phyloP scores from a whole-genome alignment of 92 coral and sea anemone species.

The Pocillopora meandrina region DNA sequence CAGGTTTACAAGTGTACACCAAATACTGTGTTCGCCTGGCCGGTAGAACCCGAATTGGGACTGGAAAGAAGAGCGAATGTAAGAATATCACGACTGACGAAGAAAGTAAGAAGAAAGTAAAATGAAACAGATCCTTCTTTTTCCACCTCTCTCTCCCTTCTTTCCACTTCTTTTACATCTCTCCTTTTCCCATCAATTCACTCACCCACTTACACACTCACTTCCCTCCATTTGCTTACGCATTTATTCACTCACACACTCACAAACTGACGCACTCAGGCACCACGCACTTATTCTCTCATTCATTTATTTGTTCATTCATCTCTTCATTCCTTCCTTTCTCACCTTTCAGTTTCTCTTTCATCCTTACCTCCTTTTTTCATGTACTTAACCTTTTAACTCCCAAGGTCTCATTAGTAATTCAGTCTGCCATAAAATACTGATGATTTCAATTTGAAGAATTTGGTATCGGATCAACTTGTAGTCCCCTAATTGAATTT shows the following conservation, averaged over 20 bases:
- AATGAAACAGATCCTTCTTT: not conserved
- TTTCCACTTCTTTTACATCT: too few relatives aligned
- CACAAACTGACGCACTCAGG: not conserved
- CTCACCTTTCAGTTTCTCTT: too few relatives aligned
- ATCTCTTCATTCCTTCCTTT: not conserved
- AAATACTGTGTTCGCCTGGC: slow-evolving; percentile 35
- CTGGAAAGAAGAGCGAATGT: slow-evolving; percentile 45
- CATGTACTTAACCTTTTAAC: not conserved
- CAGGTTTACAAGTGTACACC: not conserved
- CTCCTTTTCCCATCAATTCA: too few relatives aligned
- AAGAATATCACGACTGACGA: slow-evolving; percentile 27
- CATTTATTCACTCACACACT: not conserved
- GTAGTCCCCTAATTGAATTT: too few relatives aligned
- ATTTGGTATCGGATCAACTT: too few relatives aligned
- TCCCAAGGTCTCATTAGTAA: too few relatives aligned
- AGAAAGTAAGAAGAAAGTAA: not conserved
- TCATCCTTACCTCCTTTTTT: not conserved
- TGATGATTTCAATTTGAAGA: too few relatives aligned
- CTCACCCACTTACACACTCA: too few relatives aligned
- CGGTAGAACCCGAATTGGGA: slow-evolving; percentile 35
- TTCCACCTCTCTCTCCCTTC: too few relatives aligned
- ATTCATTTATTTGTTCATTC: not conserved
- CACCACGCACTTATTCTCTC: not conserved
- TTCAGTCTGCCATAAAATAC: too few relatives aligned
- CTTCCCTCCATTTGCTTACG: too few relatives aligned